Evolutionary conservation across 2,888 invertebrate species (phyloP).

Genomic region (Parochlus steinenii): DNA sequence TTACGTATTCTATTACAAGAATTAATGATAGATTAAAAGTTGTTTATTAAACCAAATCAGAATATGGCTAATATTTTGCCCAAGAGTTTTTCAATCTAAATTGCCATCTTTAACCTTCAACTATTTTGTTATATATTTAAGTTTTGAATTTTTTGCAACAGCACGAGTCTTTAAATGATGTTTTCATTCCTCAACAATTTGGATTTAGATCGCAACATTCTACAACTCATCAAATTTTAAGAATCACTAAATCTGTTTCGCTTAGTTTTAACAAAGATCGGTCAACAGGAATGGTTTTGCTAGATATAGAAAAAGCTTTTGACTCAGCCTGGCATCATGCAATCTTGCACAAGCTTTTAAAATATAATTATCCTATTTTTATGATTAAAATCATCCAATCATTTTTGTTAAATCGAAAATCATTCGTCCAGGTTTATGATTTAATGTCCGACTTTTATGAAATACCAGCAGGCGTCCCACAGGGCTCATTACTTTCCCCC

Average conservation of each 20-base stretch:
- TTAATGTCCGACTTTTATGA: conserved; percentile 10
- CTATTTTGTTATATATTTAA: no score
- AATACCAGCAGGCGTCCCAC: conserved; percentile 19
- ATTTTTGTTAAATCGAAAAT: conserved; percentile 16
- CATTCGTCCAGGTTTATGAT: conserved; percentile 16
- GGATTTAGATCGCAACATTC: conserved; percentile 19
- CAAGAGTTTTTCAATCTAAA: no score
- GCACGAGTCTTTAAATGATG: no score
- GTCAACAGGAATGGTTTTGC: conserved; percentile 17
- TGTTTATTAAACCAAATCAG: no score
- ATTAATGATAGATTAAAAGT: no score
- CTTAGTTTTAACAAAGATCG: conserved; percentile 17
- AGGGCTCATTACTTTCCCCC: conserved; percentile 17
- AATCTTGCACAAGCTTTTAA: conserved; percentile 17
- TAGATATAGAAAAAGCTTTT: conserved; percentile 22
- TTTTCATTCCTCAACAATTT: conserved; percentile 18
- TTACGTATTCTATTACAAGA: no score
- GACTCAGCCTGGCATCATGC: conserved; percentile 22
- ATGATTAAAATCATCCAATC: conserved; percentile 16
- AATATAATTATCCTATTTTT: conserved; percentile 15
- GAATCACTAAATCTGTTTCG: conserved; percentile 17
- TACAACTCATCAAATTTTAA: conserved; percentile 18
- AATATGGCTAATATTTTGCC: no score
- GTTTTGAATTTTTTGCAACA: no score
- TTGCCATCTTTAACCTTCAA: no score